These are phyloP conservation scores for Vanessa tameamea DNA, from an alignment of 1,140 invertebrate genomes.

Conservation along the genomic window DNA sequence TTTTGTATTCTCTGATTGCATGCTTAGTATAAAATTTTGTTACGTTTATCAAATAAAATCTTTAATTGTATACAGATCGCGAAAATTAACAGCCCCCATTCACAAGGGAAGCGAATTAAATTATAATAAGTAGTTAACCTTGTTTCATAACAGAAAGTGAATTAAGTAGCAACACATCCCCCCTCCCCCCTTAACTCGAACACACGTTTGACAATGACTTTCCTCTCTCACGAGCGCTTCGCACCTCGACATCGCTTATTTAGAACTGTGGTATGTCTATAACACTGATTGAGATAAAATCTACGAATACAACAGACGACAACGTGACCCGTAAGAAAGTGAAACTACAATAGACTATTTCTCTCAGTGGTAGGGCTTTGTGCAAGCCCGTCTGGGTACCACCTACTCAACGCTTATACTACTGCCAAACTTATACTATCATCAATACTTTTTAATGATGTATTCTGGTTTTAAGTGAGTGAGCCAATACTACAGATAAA, in stretches of 20 bases:
- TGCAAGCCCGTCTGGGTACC: neutral
- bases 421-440: no score
- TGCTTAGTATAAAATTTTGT: no score
- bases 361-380: neutral
- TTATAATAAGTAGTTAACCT: conserved; percentile 39
- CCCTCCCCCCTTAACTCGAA: conserved; percentile 16
- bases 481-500: no score
- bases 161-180: neutral
- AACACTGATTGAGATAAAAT: conserved; percentile 27
- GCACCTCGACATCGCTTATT: conserved; percentile 28
- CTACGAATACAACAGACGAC: conserved; percentile 19
- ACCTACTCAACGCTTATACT: no score
- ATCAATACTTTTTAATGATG: no score
- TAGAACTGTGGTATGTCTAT: neutral
- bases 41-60: no score
- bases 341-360: conserved; percentile 23
- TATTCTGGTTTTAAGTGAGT: no score
- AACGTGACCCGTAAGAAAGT: conserved; percentile 32
- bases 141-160: conserved; percentile 37
- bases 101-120: conserved; percentile 20
- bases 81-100: conserved; percentile 13
- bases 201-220: conserved; percentile 41
- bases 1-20: no score
- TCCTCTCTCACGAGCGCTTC: conserved; percentile 42
- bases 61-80: neutral